Percentiles rank a stretch among this genome's conserved stretches.
phyloP scores from a whole-genome alignment of 1,140 invertebrate genomes.

The Cotesia glomerata region DNA sequence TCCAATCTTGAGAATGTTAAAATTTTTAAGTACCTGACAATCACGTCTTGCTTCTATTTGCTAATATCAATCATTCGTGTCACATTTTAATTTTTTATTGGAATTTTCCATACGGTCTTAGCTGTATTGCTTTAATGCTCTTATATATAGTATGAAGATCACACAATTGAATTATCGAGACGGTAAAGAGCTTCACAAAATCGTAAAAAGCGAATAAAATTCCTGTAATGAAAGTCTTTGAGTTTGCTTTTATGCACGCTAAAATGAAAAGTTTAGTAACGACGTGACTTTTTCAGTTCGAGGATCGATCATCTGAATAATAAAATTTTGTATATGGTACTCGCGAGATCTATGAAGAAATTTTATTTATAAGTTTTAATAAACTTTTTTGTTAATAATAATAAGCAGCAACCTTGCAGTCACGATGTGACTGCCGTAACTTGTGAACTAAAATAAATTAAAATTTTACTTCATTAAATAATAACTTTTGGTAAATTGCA shows the following conservation, averaged over 20 bases:
- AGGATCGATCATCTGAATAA: no score
- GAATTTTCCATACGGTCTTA: not conserved
- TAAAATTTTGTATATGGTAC: no score
- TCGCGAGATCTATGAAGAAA: no score
- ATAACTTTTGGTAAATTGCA: no score
- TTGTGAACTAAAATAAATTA: no score
- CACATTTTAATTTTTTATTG: not conserved
- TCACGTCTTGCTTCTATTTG: not conserved
- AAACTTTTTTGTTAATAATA: no score
- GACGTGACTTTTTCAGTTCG: not conserved
- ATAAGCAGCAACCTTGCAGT: no score
- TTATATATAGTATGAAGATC: not conserved
- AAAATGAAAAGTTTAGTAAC: not conserved
- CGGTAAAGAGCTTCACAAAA: not conserved
- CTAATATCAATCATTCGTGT: not conserved
- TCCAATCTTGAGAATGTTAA: no score
- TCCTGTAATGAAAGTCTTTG: not conserved
- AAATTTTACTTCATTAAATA: no score
- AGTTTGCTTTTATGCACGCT: not conserved
- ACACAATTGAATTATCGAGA: not conserved
- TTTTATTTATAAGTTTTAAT: no score
- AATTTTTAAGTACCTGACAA: conserved; percentile 15
- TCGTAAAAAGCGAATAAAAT: not conserved
- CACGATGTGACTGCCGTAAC: no score
- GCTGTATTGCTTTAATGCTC: not conserved